Conservation (phyloP, 1,140 invertebrate species). For the Nebria ingens region DNA sequence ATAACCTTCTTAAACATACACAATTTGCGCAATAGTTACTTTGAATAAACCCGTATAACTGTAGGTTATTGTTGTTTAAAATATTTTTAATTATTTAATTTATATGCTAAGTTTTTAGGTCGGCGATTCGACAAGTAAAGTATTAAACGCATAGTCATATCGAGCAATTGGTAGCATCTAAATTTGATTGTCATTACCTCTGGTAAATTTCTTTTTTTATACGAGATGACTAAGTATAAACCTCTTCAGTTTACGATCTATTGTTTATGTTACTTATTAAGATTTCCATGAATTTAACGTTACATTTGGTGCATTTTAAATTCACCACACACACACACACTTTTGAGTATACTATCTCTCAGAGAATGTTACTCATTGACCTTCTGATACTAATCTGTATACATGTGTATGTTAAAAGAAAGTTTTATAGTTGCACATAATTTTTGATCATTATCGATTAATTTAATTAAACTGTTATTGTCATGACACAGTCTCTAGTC, state of each 20-base stretch:
- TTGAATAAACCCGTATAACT: neutral
- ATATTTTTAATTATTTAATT: constrained; percentile 9
- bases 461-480: neutral
- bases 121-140: neutral
- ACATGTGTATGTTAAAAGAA: neutral
- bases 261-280: neutral
- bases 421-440: neutral
- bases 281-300: neutral
- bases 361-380: neutral
- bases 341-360: neutral
- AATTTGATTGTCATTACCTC: neutral
- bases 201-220: neutral
- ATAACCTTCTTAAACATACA: neutral
- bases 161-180: neutral
- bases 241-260: neutral
- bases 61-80: no score
- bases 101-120: constrained; percentile 6
- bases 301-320: neutral
- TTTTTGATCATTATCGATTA: neutral
- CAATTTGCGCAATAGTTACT: neutral
- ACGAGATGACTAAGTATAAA: constrained; percentile 4
- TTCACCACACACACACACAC: neutral
- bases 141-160: neutral
- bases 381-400: neutral
- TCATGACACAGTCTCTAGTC: no score